Evolutionary conservation across 1,140 invertebrate species (phyloP).

Genomic region (Psilanteris sp.): DNA sequence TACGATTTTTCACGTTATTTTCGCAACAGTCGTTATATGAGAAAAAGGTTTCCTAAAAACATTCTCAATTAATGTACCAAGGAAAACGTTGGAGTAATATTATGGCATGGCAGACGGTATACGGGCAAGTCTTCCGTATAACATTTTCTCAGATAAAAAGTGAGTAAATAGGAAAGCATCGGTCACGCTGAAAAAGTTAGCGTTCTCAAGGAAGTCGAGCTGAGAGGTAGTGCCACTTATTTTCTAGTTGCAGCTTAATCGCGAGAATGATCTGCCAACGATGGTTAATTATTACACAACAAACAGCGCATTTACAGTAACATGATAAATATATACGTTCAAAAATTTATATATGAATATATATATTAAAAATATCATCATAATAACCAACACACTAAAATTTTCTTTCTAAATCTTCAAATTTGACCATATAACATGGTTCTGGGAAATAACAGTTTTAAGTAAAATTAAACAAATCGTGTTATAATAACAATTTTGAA

Average conservation of each 20-base stretch:
- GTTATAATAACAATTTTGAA: too few relatives aligned
- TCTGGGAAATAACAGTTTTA: too few relatives aligned
- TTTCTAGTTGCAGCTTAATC: conserved; percentile 52
- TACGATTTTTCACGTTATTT: neutral
- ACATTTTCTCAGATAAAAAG: conserved; percentile 52
- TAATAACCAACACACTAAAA: neutral
- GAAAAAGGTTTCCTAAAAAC: conserved; percentile 15
- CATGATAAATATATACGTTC: conserved; percentile 45
- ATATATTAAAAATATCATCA: conserved; percentile 1
- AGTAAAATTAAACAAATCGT: too few relatives aligned
- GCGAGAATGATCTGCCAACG: conserved; percentile 52
- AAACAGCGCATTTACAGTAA: conserved; percentile 40
- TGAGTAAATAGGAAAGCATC: conserved; percentile 53
- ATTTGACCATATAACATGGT: too few relatives aligned
- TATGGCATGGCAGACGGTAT: conserved; percentile 27
- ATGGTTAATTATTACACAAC: conserved; percentile 52
- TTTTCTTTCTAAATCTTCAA: too few relatives aligned
- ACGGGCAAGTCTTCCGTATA: conserved; percentile 39
- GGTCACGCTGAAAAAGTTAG: conserved; percentile 53
- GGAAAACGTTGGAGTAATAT: conserved; percentile 29
- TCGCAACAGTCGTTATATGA: neutral
- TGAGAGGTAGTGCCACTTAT: conserved; percentile 41
- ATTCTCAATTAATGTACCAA: conserved; percentile 36
- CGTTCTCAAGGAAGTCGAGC: conserved; percentile 20
- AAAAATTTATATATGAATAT: too few relatives aligned